Evolutionary conservation across 1,140 invertebrate species (phyloP).

Genomic region (Dufourea novaeangliae): DNA sequence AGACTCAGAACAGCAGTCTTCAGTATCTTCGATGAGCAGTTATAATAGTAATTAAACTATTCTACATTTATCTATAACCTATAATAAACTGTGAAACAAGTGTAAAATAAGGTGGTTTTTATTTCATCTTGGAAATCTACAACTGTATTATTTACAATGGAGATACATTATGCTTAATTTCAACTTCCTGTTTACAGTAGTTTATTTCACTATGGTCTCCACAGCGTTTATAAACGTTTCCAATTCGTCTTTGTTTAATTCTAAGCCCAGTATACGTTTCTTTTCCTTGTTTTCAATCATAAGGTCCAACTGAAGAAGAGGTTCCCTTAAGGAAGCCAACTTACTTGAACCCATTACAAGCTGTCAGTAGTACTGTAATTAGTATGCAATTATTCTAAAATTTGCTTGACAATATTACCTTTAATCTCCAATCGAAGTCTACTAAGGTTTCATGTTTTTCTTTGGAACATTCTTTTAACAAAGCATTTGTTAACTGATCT

Average conservation of each 20-base stretch:
- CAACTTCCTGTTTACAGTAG: neutral
- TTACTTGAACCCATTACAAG: slow-evolving; percentile 78
- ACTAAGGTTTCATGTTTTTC: slow-evolving; percentile 66
- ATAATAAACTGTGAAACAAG: slow-evolving; percentile 83
- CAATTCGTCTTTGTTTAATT: slow-evolving; percentile 75
- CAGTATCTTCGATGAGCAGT: slow-evolving; percentile 80
- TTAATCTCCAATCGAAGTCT: slow-evolving; percentile 78
- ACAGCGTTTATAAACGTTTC: slow-evolving; percentile 72
- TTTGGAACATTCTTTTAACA: slow-evolving; percentile 66
- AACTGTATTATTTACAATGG: neutral
- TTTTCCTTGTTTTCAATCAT: slow-evolving; percentile 63
- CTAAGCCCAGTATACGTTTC: slow-evolving; percentile 65
- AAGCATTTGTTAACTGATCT: slow-evolving; percentile 67
- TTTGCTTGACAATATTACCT: slow-evolving; percentile 60
- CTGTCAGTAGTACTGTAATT: slow-evolving; percentile 53
- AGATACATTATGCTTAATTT: neutral
- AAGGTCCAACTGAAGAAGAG: slow-evolving; percentile 74
- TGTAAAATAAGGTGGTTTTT: slow-evolving; percentile 60
- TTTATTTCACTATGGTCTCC: slow-evolving; percentile 54
- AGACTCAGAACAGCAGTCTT: slow-evolving; percentile 73
- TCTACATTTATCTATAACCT: slow-evolving; percentile 82
- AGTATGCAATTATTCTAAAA: neutral
- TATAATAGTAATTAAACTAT: slow-evolving; percentile 82
- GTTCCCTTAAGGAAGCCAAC: slow-evolving; percentile 72
- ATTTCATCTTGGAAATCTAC: slow-evolving; percentile 31